These are phyloP conservation scores for Solenopsis fugax DNA, from an alignment of 1,140 invertebrate genomes.

Conservation along the genomic window DNA sequence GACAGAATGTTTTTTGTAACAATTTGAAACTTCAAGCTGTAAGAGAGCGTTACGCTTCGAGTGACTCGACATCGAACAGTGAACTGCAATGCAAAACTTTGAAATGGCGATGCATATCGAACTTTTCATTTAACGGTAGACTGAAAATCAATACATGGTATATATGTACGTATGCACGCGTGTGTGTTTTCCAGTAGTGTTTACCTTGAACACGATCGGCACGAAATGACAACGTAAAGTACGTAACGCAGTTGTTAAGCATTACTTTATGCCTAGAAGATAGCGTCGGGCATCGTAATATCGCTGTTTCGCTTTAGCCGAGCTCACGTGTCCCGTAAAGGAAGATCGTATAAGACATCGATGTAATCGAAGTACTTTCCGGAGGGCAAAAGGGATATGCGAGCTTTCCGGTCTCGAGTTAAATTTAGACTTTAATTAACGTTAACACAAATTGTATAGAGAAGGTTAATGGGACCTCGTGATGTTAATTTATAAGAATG, in stretches of 20 bases:
- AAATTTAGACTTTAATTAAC: conserved; percentile 38
- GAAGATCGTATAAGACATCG: conserved; percentile 26
- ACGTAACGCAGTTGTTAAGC: conserved; percentile 48
- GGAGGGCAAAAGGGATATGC: not conserved
- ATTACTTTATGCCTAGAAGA: conserved; percentile 53
- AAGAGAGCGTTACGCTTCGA: conserved; percentile 2
- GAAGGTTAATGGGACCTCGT: not conserved
- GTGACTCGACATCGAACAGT: not conserved
- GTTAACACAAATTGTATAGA: not conserved
- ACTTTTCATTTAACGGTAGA: conserved; percentile 51
- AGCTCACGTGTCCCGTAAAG: conserved; percentile 51
- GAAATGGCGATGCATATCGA: conserved; percentile 37
- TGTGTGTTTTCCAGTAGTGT: not conserved
- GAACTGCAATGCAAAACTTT: conserved; percentile 28
- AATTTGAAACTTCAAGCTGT: not conserved
- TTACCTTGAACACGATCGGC: conserved; percentile 41
- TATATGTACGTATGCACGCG: too few relatives aligned
- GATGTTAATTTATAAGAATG: not conserved
- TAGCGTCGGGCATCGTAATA: conserved; percentile 45
- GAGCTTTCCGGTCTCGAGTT: not conserved
- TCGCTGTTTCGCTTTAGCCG: conserved; percentile 52
- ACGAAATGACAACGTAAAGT: conserved; percentile 58
- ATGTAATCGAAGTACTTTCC: conserved; percentile 43
- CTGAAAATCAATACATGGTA: not conserved
- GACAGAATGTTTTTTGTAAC: conserved; percentile 25